Percentiles rank a stretch among this genome's conserved stretches.
Evolutionary conservation across 2,888 invertebrate species (phyloP).

Genomic region (Desoria tigrina): DNA sequence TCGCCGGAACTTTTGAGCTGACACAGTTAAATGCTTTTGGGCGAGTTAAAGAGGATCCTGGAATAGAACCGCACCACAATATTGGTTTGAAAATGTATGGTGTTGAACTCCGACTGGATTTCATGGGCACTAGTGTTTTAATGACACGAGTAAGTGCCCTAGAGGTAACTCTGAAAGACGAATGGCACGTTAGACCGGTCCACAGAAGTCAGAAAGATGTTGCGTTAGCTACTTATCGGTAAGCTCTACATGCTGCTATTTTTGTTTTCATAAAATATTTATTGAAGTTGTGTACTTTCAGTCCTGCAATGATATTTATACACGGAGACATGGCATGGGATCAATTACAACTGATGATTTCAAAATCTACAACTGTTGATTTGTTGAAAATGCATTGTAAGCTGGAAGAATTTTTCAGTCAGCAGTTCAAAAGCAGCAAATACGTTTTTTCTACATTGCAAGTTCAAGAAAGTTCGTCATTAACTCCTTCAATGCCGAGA

Average conservation of each 20-base stretch:
- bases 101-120: slow-evolving; percentile 87
- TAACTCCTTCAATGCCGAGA: slow-evolving; percentile 46
- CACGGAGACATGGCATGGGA: slow-evolving; percentile 94
- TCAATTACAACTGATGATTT: slow-evolving; percentile 93
- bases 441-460: slow-evolving; percentile 60
- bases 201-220: slow-evolving; percentile 58
- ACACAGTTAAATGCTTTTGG: slow-evolving; percentile 85
- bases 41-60: slow-evolving; percentile 85
- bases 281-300: slow-evolving; percentile 54
- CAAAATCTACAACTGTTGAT: slow-evolving; percentile 94
- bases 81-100: slow-evolving; percentile 79
- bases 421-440: slow-evolving; percentile 94
- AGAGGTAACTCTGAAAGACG: slow-evolving; percentile 77
- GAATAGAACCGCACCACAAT: slow-evolving; percentile 84
- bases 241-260: background rate
- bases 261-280: background rate
- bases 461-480: slow-evolving; percentile 45
- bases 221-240: slow-evolving; percentile 68
- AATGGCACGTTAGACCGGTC: slow-evolving; percentile 73
- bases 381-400: slow-evolving; percentile 95
- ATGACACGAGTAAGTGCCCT: slow-evolving; percentile 85
- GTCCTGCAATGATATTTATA: slow-evolving; percentile 85
- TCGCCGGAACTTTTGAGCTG: slow-evolving; percentile 91
- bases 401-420: slow-evolving; percentile 95
- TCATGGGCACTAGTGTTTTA: slow-evolving; percentile 96